A percentile compares a stretch with the other conserved stretches of the same genome.
phyloP scores from a whole-genome alignment of 2,888 invertebrate species.

The Chironomus tentans region DNA sequence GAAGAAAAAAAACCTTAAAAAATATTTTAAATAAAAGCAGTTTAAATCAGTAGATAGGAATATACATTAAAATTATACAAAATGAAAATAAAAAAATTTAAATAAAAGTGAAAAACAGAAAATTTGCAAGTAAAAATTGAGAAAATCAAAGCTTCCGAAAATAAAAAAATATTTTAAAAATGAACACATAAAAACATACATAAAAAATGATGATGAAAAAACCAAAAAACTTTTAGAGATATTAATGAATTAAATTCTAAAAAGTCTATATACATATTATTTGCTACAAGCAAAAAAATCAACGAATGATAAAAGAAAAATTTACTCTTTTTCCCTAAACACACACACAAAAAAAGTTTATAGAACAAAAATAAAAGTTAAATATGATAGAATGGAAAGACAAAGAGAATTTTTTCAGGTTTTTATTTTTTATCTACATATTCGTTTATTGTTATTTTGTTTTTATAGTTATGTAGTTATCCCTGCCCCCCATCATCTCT shows the following conservation, averaged over 20 bases:
- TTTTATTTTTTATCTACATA: no score
- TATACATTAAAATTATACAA: constrained; percentile 24
- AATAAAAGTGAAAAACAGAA: constrained; percentile 13
- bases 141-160: constrained; percentile 27
- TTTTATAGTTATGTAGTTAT: no score
- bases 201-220: constrained; percentile 1
- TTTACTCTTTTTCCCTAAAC: background rate
- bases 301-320: background rate
- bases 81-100: background rate
- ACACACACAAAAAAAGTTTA: background rate
- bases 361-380: no score
- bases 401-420: no score
- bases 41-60: constrained; percentile 24
- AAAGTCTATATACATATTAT: constrained; percentile 17
- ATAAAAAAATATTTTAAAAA: background rate
- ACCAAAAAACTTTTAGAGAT: constrained; percentile 24
- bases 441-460: no score
- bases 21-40: constrained; percentile 2
- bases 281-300: constrained; percentile 5
- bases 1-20: background rate
- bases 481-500: no score
- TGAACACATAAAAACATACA: background rate
- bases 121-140: background rate
- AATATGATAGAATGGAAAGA: no score
- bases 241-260: constrained; percentile 26